These are phyloP conservation scores for Brachionichthys hirsutus DNA, from an alignment of 2,113 vertebrate species.

Conservation along the genomic window DNA sequence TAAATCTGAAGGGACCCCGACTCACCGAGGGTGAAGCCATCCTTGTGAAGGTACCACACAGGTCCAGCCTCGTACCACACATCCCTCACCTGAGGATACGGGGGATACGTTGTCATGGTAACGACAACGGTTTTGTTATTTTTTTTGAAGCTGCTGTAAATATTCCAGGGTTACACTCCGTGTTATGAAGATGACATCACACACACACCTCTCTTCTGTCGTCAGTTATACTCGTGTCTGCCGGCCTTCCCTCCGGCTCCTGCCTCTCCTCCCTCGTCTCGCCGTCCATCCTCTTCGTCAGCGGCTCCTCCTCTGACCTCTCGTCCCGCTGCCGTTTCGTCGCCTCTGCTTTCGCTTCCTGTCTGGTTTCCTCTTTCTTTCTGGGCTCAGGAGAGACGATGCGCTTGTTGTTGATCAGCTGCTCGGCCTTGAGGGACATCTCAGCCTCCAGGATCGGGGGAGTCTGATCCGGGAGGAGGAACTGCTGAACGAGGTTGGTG, in stretches of 20 bases:
- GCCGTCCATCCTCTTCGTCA: constrained; percentile 32
- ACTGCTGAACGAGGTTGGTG: constrained; percentile 75
- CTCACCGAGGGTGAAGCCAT: constrained; percentile 85
- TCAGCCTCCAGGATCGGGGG: constrained; percentile 72
- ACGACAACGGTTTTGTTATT: no score
- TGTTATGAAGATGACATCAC: not conserved
- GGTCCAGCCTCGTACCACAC: constrained; percentile 90
- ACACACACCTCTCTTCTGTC: constrained; percentile 44
- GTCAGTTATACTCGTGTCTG: constrained; percentile 34
- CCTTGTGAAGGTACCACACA: constrained; percentile 88
- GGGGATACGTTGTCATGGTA: no score
- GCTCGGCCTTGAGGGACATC: constrained; percentile 57
- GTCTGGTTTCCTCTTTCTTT: constrained; percentile 18
- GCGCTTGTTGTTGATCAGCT: constrained; percentile 44
- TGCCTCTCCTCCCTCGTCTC: constrained; percentile 33
- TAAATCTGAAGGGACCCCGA: constrained; percentile 47
- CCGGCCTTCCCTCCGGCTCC: constrained; percentile 62
- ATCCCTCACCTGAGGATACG: constrained; percentile 66
- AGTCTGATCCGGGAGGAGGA: constrained; percentile 72
- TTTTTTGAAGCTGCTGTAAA: not conserved
- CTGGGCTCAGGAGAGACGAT: not conserved
- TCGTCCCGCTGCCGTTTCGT: constrained; percentile 3
- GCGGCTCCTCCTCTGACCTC: constrained; percentile 1
- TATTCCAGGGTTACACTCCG: not conserved
- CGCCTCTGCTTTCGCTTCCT: constrained; percentile 10